Evolutionary conservation across 2,113 vertebrate genomes (phyloP), one percentile per base, ranked within the genome.

Genomic region (Motacilla alba): DNA sequence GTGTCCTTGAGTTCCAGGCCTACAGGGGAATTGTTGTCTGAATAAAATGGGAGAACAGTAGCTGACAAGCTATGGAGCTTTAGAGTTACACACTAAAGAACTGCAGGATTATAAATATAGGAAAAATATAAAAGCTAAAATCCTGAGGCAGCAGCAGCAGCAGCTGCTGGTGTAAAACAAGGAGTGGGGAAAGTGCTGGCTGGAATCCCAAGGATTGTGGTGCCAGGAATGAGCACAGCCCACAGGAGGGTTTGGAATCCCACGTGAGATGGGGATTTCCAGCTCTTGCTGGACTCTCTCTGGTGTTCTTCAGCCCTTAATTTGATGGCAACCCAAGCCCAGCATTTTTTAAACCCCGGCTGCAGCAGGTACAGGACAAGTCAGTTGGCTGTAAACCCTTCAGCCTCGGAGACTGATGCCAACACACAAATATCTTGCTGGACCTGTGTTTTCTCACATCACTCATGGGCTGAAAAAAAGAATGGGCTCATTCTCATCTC

Each of bases 211-310:
- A 9, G 43, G 27, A 1, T 0, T 18, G 43, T 3, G 60, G 52
- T 21, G 24, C 27, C 8, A 15, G 22, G 39, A 27, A 12, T 2
- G 20, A 49, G 64, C 44, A 4, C 7, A 22, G 47, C 72, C 73
- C 53, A 3, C 23, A 18, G 68, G 3, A 11, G 8, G 28, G 11
- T 39, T 84, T 22, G 46, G 69, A 44, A 60, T 20, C 27, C 62
- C 20, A 0, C 12, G 0, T 0, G 11, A 59, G 43, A 9, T 30
- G 13, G 17, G 43, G 33, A 16, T 82, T 46, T 41, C 47, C 95
- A 52, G 73, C 50, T 53, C 60, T 37, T 58, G 22, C 44, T 53
- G 47, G 53, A 33, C 16, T 47, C 64, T 22, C 41, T 73, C 31
- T 31, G 9, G 6, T 15, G 39, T 10, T 70, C 56, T 24, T 11